phyloP scores from a whole-genome alignment of 2,888 invertebrate genomes.

The Atherix ibis region DNA sequence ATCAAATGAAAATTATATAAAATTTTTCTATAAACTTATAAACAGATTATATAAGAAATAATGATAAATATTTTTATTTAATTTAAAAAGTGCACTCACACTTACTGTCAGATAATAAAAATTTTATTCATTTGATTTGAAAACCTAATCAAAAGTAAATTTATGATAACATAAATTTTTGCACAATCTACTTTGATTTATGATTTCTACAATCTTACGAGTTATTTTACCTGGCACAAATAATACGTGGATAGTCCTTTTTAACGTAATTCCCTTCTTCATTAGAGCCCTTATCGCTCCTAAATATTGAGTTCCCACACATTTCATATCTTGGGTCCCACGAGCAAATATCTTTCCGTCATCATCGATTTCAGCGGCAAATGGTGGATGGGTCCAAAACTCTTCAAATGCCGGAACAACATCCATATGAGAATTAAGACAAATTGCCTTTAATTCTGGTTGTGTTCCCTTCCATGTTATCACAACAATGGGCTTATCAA shows the following conservation, averaged over 20 bases:
- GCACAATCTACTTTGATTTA: no score
- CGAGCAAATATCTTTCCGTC: conserved; percentile 66
- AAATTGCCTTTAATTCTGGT: conserved; percentile 51
- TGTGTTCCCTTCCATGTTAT: conserved; percentile 64
- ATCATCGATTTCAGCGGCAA: conserved; percentile 68
- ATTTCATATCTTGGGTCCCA: conserved; percentile 71
- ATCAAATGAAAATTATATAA: neutral
- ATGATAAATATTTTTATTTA: no score
- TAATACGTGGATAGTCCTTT: conserved; percentile 52
- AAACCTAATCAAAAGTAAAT: no score
- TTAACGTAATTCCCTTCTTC: conserved; percentile 36
- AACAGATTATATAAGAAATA: no score
- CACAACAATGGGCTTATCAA: conserved; percentile 59
- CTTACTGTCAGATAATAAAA: no score
- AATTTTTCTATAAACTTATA: no score
- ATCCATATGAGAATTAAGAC: conserved; percentile 90
- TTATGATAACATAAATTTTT: no score
- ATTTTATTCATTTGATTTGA: no score
- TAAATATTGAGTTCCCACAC: conserved; percentile 61
- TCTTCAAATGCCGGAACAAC: conserved; percentile 81
- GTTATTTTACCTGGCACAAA: conserved; percentile 60
- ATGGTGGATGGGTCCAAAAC: conserved; percentile 83
- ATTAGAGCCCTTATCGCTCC: conserved; percentile 56
- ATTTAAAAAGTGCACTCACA: no score
- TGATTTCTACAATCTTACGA: no score